These are phyloP conservation scores for Thalassaphorura encarpata DNA, from an alignment of 1,140 invertebrate genomes.

Conservation along the genomic window DNA sequence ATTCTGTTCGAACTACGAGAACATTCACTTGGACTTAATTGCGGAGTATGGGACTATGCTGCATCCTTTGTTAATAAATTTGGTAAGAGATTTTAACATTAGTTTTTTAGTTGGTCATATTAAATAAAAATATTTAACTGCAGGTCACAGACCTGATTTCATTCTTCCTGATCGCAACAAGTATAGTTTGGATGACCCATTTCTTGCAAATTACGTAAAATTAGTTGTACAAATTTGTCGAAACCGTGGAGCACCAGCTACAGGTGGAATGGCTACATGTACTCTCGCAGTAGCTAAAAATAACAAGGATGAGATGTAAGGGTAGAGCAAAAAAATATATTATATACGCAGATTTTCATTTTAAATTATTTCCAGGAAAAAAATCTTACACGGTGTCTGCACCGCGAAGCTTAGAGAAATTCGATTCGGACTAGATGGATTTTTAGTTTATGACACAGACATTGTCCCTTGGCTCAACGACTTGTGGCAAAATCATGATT, in stretches of 20 bases:
- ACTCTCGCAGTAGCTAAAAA: neutral
- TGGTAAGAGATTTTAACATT: conserved; percentile 37
- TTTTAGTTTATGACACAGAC: conserved; percentile 56
- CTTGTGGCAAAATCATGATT: conserved; percentile 37
- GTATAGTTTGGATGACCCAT: conserved; percentile 52
- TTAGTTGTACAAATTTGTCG: conserved; percentile 53
- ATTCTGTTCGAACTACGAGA: conserved; percentile 55
- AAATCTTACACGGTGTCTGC: no score
- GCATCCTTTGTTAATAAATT: conserved; percentile 60
- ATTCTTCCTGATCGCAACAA: conserved; percentile 57
- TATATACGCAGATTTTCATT: no score
- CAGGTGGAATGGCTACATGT: no score
- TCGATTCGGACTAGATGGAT: conserved; percentile 53
- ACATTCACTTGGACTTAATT: conserved; percentile 61
- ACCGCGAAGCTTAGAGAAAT: conserved; percentile 49
- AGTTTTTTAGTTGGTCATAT: neutral
- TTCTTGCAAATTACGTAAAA: conserved; percentile 52
- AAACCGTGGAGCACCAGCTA: conserved; percentile 50
- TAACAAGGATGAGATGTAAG: neutral
- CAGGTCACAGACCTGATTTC: conserved; percentile 48
- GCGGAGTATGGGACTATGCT: conserved; percentile 65
- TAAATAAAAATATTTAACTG: no score
- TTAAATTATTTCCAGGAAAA: no score
- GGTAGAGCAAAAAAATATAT: no score
- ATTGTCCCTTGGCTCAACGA: conserved; percentile 49